Evolutionary conservation across 2,113 vertebrate species (phyloP).

Genomic region (Scatophagus argus): DNA sequence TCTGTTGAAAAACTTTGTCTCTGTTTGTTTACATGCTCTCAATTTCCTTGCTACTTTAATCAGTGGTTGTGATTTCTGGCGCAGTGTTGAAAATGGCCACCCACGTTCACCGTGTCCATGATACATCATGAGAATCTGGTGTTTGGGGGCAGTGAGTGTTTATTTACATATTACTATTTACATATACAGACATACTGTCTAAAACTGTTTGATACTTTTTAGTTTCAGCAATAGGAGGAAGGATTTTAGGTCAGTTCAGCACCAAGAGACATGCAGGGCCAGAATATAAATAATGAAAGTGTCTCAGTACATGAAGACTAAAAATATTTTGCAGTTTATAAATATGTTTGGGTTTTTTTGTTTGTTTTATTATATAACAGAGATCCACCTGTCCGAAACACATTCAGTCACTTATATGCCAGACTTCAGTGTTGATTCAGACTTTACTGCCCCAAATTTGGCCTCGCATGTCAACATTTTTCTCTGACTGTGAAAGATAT

Average conservation of each 20-base stretch:
- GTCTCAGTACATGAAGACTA: not conserved
- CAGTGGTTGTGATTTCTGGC: constrained; percentile 47
- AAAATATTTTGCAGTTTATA: not conserved
- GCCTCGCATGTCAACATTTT: too few species aligned
- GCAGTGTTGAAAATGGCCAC: constrained; percentile 42
- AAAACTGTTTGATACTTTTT: too few species aligned
- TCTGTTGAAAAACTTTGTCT: constrained; percentile 6
- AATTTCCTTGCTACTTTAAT: constrained; percentile 38
- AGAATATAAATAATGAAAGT: not conserved
- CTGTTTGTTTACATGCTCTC: constrained; percentile 42
- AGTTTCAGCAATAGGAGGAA: not conserved
- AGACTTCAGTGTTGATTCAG: too few species aligned
- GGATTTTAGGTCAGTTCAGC: not conserved
- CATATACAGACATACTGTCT: too few species aligned
- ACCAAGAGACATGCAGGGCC: not conserved
- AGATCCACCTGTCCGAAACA: not conserved
- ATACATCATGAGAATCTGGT: not conserved
- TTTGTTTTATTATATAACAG: not conserved
- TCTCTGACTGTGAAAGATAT: not conserved
- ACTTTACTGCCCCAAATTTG: too few species aligned
- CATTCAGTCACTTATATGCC: not conserved
- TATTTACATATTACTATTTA: too few species aligned
- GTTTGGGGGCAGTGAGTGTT: not conserved
- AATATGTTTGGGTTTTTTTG: too few species aligned
- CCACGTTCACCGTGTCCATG: constrained; percentile 14